These are phyloP conservation scores for Lochmaea crataegi DNA, from an alignment of 2,888 invertebrate species.

Conservation along the genomic window DNA sequence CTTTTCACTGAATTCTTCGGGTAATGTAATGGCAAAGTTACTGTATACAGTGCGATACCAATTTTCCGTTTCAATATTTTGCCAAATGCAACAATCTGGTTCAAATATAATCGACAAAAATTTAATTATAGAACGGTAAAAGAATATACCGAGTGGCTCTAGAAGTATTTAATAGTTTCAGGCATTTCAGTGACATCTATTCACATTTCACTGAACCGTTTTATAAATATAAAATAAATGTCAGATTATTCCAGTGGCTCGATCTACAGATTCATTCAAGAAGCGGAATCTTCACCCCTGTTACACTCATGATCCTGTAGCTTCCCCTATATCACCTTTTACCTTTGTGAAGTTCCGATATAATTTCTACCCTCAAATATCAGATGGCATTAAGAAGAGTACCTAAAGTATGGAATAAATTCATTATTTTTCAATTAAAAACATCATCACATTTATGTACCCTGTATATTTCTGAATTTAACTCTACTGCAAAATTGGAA, in stretches of 20 bases:
- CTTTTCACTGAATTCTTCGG: too few species aligned
- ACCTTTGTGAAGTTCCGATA: background rate
- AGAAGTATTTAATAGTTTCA: background rate
- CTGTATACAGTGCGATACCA: too few species aligned
- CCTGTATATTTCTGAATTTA: too few species aligned
- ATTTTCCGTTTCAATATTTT: too few species aligned
- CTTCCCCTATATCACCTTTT: conserved; percentile 2
- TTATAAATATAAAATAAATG: background rate
- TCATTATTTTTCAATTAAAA: too few species aligned
- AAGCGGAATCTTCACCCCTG: background rate
- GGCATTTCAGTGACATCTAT: background rate
- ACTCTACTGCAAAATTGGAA: too few species aligned
- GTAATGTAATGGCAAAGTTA: too few species aligned
- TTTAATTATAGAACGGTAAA: too few species aligned
- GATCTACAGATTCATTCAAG: background rate
- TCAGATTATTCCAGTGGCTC: background rate
- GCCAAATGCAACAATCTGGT: too few species aligned
- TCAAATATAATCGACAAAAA: too few species aligned
- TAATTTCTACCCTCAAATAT: background rate
- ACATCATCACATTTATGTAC: too few species aligned
- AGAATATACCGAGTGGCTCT: background rate
- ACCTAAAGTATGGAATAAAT: too few species aligned
- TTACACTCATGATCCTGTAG: background rate
- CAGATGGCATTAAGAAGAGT: background rate
- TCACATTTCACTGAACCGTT: background rate